Conservation (phyloP, 2,797 vertebrate species). For the Pseudochromis fuscus region DNA sequence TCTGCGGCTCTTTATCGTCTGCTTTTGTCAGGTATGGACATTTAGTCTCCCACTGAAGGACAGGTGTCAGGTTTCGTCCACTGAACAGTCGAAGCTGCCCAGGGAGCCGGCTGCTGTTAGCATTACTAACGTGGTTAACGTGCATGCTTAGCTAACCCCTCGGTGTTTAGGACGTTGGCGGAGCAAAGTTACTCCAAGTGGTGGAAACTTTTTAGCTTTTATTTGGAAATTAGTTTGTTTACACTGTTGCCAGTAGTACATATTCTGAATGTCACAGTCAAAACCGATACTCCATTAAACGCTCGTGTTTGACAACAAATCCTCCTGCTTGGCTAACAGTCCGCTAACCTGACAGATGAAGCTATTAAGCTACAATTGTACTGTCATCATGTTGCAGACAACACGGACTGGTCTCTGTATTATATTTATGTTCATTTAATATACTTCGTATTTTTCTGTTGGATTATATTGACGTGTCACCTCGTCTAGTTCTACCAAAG, state of each 20-base stretch:
- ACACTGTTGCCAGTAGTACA: neutral
- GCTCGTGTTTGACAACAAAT: slow-evolving; percentile 26
- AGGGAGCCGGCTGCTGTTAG: slow-evolving; percentile 41
- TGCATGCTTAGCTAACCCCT: slow-evolving; percentile 58
- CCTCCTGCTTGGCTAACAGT: slow-evolving; percentile 45
- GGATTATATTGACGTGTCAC: neutral
- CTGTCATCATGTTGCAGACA: slow-evolving; percentile 1
- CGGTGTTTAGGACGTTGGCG: slow-evolving; percentile 27
- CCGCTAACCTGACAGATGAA: slow-evolving; percentile 48
- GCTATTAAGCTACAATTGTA: slow-evolving; percentile 26
- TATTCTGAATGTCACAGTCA: accelerated
- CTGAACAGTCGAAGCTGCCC: neutral
- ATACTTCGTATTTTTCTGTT: neutral
- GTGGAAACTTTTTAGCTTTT: slow-evolving; percentile 33
- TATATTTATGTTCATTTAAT: neutral
- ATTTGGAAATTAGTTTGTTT: neutral
- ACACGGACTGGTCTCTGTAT: neutral
- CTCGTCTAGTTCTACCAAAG: too few species aligned
- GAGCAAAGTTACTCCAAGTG: slow-evolving; percentile 60
- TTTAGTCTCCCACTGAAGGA: neutral
- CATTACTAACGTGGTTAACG: slow-evolving; percentile 38
- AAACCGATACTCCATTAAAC: neutral
- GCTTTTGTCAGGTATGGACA: slow-evolving; percentile 58
- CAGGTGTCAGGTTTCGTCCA: neutral
- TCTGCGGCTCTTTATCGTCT: slow-evolving; percentile 9